phyloP scores from a whole-genome alignment of 2,888 invertebrate genomes.

The Lochmaea capreae region DNA sequence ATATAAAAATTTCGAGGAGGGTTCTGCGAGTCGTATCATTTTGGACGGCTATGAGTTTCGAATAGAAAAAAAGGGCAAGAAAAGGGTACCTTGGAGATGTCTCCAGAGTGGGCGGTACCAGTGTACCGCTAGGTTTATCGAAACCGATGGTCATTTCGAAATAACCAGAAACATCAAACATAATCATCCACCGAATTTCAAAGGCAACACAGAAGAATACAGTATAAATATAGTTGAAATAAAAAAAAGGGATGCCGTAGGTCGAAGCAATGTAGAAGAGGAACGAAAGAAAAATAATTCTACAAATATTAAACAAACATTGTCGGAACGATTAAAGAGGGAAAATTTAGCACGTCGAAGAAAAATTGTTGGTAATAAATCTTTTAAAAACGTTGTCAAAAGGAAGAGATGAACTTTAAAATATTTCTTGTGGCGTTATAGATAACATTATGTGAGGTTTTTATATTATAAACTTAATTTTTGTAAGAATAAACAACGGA shows the following conservation, averaged over 20 bases:
- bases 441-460: too few relatives aligned
- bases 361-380: too few relatives aligned
- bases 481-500: too few relatives aligned
- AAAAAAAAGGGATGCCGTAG: not conserved
- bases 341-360: too few relatives aligned
- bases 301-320: too few relatives aligned
- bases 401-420: too few relatives aligned
- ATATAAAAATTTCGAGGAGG: constrained; percentile 20
- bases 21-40: constrained; percentile 25
- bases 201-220: constrained; percentile 24
- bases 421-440: too few relatives aligned
- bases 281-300: not conserved
- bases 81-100: constrained; percentile 52
- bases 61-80: constrained; percentile 47
- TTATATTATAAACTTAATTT: too few relatives aligned
- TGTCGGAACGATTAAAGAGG: too few relatives aligned
- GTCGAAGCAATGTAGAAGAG: not conserved
- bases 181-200: constrained; percentile 25
- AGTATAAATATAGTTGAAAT: constrained; percentile 29
- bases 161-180: constrained; percentile 11
- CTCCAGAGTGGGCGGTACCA: not conserved
- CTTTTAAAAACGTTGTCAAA: too few relatives aligned
- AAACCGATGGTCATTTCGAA: constrained; percentile 7
- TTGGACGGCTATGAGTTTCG: constrained; percentile 52
- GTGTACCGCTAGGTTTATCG: constrained; percentile 18